Evolutionary conservation across 2,797 vertebrate genomes (phyloP), one percentile per base, ranked within the genome.

Genomic region (Alauda arvensis): DNA sequence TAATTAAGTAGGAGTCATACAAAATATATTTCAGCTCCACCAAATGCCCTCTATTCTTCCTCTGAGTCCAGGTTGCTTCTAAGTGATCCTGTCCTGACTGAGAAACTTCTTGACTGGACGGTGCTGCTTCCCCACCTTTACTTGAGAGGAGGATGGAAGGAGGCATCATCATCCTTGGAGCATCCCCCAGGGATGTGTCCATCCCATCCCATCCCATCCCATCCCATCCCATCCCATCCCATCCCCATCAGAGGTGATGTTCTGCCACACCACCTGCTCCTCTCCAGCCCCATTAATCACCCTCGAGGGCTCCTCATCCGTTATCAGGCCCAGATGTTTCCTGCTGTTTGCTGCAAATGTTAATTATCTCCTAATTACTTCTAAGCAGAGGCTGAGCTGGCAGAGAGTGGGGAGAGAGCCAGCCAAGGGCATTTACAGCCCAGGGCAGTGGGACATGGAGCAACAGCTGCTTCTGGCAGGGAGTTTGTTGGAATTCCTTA

Each of bases 351-450:
- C 92, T 95, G 95, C 95, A 96, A 95, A 95, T 94, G 95, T 96
- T 97, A 97, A 97, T 97, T 96, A 96, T 90, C 94, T 96, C 83
- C 94, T 97, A 96, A 97, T 97, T 93, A 95, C 93, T 93, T 93
- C 88, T 91, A 93, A 96, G 91, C 71, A 12, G 29, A 70, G 92
- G 77, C 85, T 66, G 63, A 28, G 24, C 91, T 95, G 94, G 93
- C 92, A 85, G 48, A 4, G 75, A 52, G 26, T 0, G 0, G 49
- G 85, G 70, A 17, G 31, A 92, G 93, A 74, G 68, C 63, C 76
- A 74, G 94, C 94, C 94, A 93, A 94, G 92, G 81, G 95, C 83
- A 67, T 65, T 74, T n/a, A 1, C 75, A 91, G 86, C 82, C 82
- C 57, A 12, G 9, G 81, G 80, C 34, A 77, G 56, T 18, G 62